Conservation (phyloP, 2,797 vertebrate species). For the Harpagifer antarcticus region DNA sequence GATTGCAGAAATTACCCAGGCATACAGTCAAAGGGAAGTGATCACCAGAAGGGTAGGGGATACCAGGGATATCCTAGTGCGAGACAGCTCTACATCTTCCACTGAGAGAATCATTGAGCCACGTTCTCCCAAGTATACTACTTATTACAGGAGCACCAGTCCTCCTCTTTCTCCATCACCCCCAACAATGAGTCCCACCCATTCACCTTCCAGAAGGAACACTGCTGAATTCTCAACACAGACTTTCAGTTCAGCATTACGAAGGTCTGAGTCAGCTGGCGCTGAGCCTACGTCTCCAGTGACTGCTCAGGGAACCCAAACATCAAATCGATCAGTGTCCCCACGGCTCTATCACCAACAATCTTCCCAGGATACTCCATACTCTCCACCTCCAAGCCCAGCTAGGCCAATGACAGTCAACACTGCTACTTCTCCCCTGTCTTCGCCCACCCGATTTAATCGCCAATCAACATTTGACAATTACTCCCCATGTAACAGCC, state of each 20-base stretch:
- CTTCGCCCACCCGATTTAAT: constrained; percentile 91
- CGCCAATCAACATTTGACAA: constrained; percentile 88
- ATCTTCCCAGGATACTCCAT: constrained; percentile 91
- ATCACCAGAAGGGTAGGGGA: constrained; percentile 82
- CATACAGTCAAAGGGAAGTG: constrained; percentile 87
- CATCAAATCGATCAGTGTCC: constrained; percentile 85
- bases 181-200: constrained; percentile 90
- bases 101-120: constrained; percentile 79
- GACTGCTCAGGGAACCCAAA: constrained; percentile 94
- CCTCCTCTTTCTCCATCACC: constrained; percentile 93
- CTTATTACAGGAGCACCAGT: constrained; percentile 91
- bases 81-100: constrained; percentile 81
- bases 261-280: constrained; percentile 70
- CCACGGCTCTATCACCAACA: constrained; percentile 90
- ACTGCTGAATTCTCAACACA: constrained; percentile 96
- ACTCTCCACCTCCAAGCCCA: constrained; percentile 89
- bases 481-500: constrained; percentile 88
- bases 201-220: constrained; percentile 83
- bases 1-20: constrained; percentile 89
- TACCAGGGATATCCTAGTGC: constrained; percentile 77
- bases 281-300: constrained; percentile 84
- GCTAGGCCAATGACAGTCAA: constrained; percentile 89
- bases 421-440: constrained; percentile 91
- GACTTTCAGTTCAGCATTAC: constrained; percentile 85
- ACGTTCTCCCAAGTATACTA: constrained; percentile 85